A percentile compares a stretch with the other conserved stretches of the same genome.
Conservation (phyloP, 2,888 invertebrate genomes). For the Eudemis profundana region DNA sequence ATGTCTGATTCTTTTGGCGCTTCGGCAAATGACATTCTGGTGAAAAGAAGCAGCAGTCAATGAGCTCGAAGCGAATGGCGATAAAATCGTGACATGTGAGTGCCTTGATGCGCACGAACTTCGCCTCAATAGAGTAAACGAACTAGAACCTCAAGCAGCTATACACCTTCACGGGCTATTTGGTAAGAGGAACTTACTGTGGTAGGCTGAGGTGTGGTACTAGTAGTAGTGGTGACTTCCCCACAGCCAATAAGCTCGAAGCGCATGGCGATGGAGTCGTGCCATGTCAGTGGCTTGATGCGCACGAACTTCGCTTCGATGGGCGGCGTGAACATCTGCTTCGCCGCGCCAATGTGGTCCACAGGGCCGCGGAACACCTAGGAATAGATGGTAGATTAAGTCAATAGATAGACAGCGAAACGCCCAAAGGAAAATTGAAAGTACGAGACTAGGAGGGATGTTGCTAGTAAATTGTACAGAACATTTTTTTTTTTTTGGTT, state of each 20-base stretch:
- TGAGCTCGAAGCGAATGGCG: conserved; percentile 89
- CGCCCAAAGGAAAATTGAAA: too few relatives aligned
- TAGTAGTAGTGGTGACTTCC: conserved; percentile 52
- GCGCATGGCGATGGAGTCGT: conserved; percentile 86
- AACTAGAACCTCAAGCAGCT: neutral
- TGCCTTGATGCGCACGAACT: conserved; percentile 89
- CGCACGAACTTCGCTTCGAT: conserved; percentile 90
- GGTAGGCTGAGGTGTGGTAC: conserved; percentile 26
- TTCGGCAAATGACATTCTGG: too few relatives aligned
- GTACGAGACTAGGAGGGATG: too few relatives aligned
- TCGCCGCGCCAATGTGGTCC: conserved; percentile 83
- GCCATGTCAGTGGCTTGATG: conserved; percentile 91
- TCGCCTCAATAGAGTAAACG: conserved; percentile 92
- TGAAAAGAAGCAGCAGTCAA: too few relatives aligned
- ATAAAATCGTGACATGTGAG: conserved; percentile 90
- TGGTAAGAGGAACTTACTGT: conserved; percentile 45
- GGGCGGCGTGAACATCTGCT: conserved; percentile 88
- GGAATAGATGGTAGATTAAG: neutral
- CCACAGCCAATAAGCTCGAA: conserved; percentile 91
- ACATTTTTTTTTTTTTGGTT: too few relatives aligned
- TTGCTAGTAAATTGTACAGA: too few relatives aligned
- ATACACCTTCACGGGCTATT: neutral
- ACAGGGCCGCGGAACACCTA: conserved; percentile 91
- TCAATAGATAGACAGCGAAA: too few relatives aligned
- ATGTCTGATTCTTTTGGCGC: too few relatives aligned